phyloP scores from a whole-genome alignment of 1,140 invertebrate genomes.

The Mycetomoellerius zeteki region DNA sequence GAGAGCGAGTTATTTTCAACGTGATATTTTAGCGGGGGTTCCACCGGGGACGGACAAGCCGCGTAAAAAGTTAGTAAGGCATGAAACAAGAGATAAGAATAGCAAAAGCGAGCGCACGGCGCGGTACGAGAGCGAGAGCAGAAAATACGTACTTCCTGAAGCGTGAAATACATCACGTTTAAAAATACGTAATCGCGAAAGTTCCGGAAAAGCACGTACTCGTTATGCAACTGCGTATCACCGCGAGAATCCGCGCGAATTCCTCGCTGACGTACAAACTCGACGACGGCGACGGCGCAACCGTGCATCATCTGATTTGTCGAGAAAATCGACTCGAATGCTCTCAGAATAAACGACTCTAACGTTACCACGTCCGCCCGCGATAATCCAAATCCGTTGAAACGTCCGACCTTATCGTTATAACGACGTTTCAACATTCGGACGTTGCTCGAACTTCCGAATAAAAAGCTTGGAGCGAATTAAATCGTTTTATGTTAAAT shows the following conservation, averaged over 20 bases:
- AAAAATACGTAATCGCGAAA: constrained; percentile 57
- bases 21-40: constrained; percentile 58
- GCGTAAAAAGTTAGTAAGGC: constrained; percentile 63
- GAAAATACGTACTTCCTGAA: constrained; percentile 40
- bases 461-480: neutral
- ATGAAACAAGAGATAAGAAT: constrained; percentile 64
- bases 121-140: neutral
- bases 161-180: constrained; percentile 51
- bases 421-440: constrained; percentile 23
- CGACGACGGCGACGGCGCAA: constrained; percentile 14
- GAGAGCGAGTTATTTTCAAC: constrained; percentile 64
- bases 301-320: constrained; percentile 56
- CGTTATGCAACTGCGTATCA: constrained; percentile 53
- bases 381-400: constrained; percentile 33
- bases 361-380: neutral
- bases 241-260: constrained; percentile 9
- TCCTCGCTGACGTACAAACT: constrained; percentile 16
- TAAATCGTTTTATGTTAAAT: neutral
- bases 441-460: constrained; percentile 5
- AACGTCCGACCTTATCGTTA: neutral
- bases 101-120: constrained; percentile 25
- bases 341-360: constrained; percentile 36
- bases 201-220: constrained; percentile 39
- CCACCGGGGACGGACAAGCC: constrained; percentile 42
- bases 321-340: constrained; percentile 39